Evolutionary conservation across 2,888 invertebrate genomes (phyloP).

Genomic region (Orthosia cruda): DNA sequence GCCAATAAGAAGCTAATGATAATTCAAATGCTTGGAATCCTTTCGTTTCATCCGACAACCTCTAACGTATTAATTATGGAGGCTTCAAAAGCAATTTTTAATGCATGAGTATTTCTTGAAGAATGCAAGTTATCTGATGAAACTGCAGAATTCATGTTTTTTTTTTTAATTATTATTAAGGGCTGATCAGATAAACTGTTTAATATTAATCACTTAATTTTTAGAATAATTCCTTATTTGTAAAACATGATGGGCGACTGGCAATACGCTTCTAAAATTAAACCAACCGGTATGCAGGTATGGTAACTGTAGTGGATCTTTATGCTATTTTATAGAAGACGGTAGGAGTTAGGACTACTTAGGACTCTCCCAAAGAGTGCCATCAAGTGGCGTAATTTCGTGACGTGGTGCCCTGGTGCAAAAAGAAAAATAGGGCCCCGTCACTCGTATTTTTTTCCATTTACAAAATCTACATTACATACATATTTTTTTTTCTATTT

Average conservation of each 20-base stretch:
- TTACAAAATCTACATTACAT: too few species aligned
- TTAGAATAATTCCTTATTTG: background rate
- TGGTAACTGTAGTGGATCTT: background rate
- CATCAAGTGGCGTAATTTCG: too few species aligned
- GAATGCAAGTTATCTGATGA: slow-evolving; percentile 24
- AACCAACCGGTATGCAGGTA: too few species aligned
- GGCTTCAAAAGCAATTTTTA: slow-evolving; percentile 20
- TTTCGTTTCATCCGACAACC: slow-evolving; percentile 25
- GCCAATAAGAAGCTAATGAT: slow-evolving; percentile 6
- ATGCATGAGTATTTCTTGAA: slow-evolving; percentile 10
- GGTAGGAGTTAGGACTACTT: too few species aligned
- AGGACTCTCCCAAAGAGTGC: background rate
- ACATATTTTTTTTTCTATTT: too few species aligned
- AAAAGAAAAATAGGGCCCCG: too few species aligned
- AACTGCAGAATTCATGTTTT: slow-evolving; percentile 20
- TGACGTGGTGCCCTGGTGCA: too few species aligned
- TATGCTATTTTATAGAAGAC: background rate
- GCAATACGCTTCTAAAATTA: background rate
- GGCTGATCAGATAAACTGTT: slow-evolving; percentile 2
- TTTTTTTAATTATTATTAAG: too few species aligned
- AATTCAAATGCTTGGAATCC: slow-evolving; percentile 29
- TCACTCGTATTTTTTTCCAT: too few species aligned
- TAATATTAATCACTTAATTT: background rate
- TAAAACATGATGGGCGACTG: background rate
- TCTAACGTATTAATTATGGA: slow-evolving; percentile 7